Base-by-base conservation (phyloP, 2,113 vertebrate genomes). In the Sphaerodactylus townsendi region DNA sequence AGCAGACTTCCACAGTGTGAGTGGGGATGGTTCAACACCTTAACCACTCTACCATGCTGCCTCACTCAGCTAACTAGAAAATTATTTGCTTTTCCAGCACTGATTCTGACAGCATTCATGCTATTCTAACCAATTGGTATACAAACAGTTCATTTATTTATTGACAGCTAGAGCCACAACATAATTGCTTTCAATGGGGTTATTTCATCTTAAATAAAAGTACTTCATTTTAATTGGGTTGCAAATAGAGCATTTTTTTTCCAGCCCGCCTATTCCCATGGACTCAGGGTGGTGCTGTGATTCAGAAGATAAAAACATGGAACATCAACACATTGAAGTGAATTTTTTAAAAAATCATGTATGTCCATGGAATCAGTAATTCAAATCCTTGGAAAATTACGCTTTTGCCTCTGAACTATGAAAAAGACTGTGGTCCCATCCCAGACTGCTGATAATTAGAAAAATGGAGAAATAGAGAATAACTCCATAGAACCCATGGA, bases 281-380 rank as follows among this genome's bases (percentile, higher is more conserved):
- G 65, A 72, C 75, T 85, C 69, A 71, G 83, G 76, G 76, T 85
- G 76, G 68, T 85, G 53, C 76, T 85, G 66, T 77, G 77, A 64
- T 64, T 78, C 75, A 78, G 76, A 79, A 72, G 83, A 71, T 83
- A 64, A 39, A 53, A 50, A 83, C 11, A 83, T 72, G 30, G 25
- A 78, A 78, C 39, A 78, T 13, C 19, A 50, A 56, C 72, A 3
- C 33, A 62, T 44, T 78, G 66, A 84, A 70, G 28, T 35, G 39
- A 23, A 41, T n/a, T n/a, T n/a, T n/a, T n/a, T 70, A 62, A 25
- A 15, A 70, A 77, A 44, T 48, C 78, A 39, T 44, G 6, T 59
- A 62, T 62, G 7, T 71, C 59, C 33, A 53, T 64, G 21, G 13
- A 84, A 71, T 68, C 25, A 10, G 33, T 10, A 35, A 33, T 62